Percentiles rank a stretch among this genome's conserved stretches.
Conservation (phyloP, 2,113 vertebrate species). For the Microcebus tavaratra region DNA sequence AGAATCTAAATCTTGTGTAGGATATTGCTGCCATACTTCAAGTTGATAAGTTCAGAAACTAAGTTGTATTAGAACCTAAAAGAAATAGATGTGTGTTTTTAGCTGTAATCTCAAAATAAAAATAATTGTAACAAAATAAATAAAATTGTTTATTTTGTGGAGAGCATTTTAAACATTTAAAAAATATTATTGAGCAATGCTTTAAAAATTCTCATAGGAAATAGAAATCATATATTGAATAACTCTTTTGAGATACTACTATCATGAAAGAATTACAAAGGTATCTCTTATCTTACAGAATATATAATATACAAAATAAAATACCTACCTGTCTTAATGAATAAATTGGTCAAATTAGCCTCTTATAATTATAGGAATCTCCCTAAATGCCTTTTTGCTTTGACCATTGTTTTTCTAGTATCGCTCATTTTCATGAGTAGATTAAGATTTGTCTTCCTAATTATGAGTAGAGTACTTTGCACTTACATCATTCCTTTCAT, state of each 20-base stretch:
- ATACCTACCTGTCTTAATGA: constrained; percentile 55
- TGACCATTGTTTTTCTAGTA: constrained; percentile 31
- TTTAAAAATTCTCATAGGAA: constrained; percentile 62
- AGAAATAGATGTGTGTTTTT: constrained; percentile 43
- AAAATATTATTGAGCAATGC: constrained; percentile 54
- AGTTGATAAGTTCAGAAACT: neutral
- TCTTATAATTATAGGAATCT: constrained; percentile 60
- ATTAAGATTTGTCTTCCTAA: constrained; percentile 48
- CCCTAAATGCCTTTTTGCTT: constrained; percentile 40
- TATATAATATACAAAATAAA: constrained; percentile 30
- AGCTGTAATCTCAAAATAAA: constrained; percentile 56
- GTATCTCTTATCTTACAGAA: neutral
- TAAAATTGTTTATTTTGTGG: constrained; percentile 11
- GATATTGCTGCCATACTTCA: neutral
- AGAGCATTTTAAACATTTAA: constrained; percentile 57
- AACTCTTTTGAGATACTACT: constrained; percentile 1
- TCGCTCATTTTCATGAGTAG: constrained; percentile 6
- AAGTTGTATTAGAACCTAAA: neutral
- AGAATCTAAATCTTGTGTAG: neutral
- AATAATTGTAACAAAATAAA: constrained; percentile 9
- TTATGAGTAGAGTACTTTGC: constrained; percentile 45
- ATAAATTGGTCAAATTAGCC: constrained; percentile 53
- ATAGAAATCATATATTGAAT: constrained; percentile 43
- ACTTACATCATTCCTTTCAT: constrained; percentile 63
- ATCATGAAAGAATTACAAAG: constrained; percentile 46